A percentile compares a stretch with the other conserved stretches of the same genome.
Conservation (phyloP, 2,797 vertebrate species). For the Arctocebus calabarensis region DNA sequence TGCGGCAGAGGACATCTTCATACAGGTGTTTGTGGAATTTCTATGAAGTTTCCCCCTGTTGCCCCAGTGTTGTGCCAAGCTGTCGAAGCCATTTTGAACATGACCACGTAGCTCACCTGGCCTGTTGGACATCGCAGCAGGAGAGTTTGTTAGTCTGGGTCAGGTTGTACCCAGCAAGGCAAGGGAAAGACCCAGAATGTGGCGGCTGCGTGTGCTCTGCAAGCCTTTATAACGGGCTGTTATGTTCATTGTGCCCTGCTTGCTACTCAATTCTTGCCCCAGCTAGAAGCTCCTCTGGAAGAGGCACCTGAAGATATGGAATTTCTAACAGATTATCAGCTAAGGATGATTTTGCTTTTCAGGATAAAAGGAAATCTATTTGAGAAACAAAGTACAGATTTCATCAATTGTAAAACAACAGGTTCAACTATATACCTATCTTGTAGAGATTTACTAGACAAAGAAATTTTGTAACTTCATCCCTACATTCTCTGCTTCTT, state of each 20-base stretch:
- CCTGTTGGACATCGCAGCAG: background rate
- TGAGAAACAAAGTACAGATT: background rate
- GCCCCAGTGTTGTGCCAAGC: background rate
- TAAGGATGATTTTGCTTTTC: slow-evolving; percentile 1
- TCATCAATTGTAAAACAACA: background rate
- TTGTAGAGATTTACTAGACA: background rate
- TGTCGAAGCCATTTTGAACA: background rate
- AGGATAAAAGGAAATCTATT: background rate
- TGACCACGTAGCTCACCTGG: background rate
- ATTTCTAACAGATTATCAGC: background rate
- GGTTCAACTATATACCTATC: background rate
- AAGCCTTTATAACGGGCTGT: background rate
- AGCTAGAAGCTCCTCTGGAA: background rate
- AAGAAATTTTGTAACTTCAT: background rate
- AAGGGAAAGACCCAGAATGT: background rate
- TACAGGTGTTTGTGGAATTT: background rate
- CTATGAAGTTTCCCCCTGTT: background rate
- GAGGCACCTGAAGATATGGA: background rate
- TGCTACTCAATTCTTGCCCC: background rate
- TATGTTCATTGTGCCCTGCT: background rate
- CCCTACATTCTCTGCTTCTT: background rate
- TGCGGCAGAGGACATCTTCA: background rate
- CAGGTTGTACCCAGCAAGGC: background rate
- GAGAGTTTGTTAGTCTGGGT: background rate
- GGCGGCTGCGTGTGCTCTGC: background rate